Evolutionary conservation across 2,113 vertebrate species (phyloP).

Genomic region (Microcebus tavaratra): DNA sequence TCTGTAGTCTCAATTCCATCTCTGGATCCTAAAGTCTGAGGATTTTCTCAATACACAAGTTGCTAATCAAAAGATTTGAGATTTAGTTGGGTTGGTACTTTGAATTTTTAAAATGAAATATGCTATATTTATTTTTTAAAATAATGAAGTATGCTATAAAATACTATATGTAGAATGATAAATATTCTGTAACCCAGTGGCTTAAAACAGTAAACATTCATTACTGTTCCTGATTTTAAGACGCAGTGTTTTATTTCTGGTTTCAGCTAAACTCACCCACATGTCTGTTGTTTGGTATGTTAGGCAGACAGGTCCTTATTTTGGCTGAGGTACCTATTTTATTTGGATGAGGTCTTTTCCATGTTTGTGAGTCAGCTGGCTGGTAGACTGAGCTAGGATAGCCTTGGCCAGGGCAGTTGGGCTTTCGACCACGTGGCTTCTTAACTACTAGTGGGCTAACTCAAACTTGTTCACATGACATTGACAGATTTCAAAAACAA

Average conservation of each 20-base stretch:
- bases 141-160: neutral
- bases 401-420: neutral
- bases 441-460: neutral
- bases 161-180: neutral
- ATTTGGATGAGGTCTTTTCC: fast-evolving
- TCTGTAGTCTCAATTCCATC: neutral
- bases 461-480: neutral
- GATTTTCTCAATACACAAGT: neutral
- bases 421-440: neutral
- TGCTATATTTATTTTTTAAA: neutral
- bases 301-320: fast-evolving
- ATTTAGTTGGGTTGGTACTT: neutral
- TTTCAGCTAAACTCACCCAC: neutral
- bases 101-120: neutral
- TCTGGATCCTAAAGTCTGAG: neutral
- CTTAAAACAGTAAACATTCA: neutral
- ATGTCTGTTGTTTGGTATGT: neutral
- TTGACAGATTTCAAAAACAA: neutral
- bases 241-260: neutral
- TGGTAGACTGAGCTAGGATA: neutral
- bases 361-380: neutral
- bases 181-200: neutral
- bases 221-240: neutral
- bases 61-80: neutral
- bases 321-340: neutral